Evolutionary conservation across 2,797 vertebrate genomes (phyloP), one percentile per base, ranked within the genome.

Genomic region (Hephaestus fuliginosus): DNA sequence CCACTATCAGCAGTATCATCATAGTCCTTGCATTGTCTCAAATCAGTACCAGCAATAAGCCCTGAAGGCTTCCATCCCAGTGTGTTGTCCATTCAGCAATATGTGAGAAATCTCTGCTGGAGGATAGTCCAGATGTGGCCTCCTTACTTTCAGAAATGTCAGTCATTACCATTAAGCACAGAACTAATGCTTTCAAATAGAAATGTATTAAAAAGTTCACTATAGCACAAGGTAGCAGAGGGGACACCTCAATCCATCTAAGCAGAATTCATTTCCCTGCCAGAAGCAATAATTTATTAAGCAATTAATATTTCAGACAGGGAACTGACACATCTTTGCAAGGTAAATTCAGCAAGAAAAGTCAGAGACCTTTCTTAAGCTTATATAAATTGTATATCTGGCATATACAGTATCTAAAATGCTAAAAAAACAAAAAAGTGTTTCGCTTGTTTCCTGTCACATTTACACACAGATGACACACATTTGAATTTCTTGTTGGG

Each of bases 231-330:
- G 58, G 15, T 46, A 73, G 30, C 65, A 66, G 17, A 53, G 28
- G 14, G 15, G 60, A 74, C 67, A 64, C 49, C n/a, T 6, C 11
- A 25, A 62, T 62, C 69, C 5, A 20, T 74, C 78, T 70, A 8
- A 74, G 60, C 20, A 55, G 22, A 82, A 74, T 39, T 30, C n/a
- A 71, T 78, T 68, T 70, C 41, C 20, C 22, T 39, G 28, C 39
- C 18, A 66, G 30, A 39, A 69, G 53, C 58, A 81, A 80, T 86
- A 62, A 71, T 80, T 64, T 63, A 78, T 78, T 39, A 80, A 64
- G 68, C 18, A 80, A 66, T 82, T 58, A 41, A 44, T 55, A 83
- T 80, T 86, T 85, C 36, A 51, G 53, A 58, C 28, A 57, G 55
- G 28, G 7, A 60, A 52, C 28, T 67, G 70, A 81, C 33, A 63